These are phyloP conservation scores for Actinia tenebrosa DNA, from an alignment of 64 coral and sea anemone species.

Conservation along the genomic window DNA sequence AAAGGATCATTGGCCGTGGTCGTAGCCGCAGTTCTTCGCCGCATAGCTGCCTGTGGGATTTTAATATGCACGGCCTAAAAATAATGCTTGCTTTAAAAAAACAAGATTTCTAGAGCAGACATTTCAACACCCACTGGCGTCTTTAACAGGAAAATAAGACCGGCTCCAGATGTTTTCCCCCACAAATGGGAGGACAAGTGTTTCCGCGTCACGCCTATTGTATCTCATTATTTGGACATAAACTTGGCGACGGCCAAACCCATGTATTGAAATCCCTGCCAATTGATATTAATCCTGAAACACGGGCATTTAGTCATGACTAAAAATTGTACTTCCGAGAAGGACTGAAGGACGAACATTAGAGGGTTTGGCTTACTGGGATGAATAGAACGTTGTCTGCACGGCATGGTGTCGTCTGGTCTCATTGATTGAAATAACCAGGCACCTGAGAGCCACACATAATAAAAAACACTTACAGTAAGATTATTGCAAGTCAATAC, in stretches of 20 bases:
- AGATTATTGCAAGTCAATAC: background rate
- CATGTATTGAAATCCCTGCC: background rate
- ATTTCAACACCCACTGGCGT: slow-evolving; percentile 6
- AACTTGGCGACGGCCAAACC: background rate
- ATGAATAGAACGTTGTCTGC: too few species aligned
- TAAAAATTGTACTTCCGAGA: background rate
- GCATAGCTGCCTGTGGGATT: background rate
- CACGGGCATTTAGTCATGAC: too few species aligned
- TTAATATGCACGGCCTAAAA: background rate
- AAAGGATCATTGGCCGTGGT: background rate
- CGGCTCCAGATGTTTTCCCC: slow-evolving; percentile 6
- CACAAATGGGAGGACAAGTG: background rate
- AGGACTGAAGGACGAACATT: too few species aligned
- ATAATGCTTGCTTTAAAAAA: background rate
- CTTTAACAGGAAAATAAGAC: slow-evolving; percentile 5
- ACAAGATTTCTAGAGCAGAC: background rate
- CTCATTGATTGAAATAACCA: background rate
- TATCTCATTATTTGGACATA: background rate
- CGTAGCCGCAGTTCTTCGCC: background rate
- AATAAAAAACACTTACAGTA: background rate
- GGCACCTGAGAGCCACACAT: background rate
- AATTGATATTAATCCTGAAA: background rate
- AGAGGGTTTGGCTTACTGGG: too few species aligned
- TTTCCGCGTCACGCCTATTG: slow-evolving; percentile 9
- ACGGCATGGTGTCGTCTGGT: too few species aligned